Evolutionary conservation across 2,797 vertebrate genomes (phyloP), one percentile per base, ranked within the genome.

Genomic region (Notamacropus eugenii): DNA sequence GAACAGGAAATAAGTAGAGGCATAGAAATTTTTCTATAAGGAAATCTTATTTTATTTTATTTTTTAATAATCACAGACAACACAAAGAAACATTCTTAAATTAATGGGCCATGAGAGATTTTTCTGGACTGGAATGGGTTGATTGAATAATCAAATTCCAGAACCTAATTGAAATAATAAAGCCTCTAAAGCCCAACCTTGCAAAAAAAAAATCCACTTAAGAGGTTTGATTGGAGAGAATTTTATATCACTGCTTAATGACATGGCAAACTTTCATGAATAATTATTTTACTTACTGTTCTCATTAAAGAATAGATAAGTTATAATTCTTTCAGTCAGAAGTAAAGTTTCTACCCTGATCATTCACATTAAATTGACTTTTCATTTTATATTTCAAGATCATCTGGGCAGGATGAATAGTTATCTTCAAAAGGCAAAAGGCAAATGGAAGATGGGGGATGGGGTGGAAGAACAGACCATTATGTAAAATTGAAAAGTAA

Each of bases 111-210:
- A 90, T 96, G 96, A 98, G 62, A 98, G 93, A 97, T 95, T 98
- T 93, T 98, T 97, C 62, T 96, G 31, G 29, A 97, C 11, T 97
- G 94, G 98, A 98, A 82, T 87, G 97, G 90, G 93, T 96, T 98
- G 97, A 98, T 97, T 98, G 96, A 98, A 98, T 98, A 98, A 98
- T 98, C 96, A 98, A 97, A 98, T 97, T 98, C 96, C 95, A 97
- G 96, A 62, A 57, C 40, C 59, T 98, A 98, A 98, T 98, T 96
- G 97, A 98, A 98, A 98, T 96, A 98, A 98, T 98, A 98, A 98
- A 96, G 46, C 95, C 97, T 96, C 97, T 95, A 97, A 97, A 97
- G 59, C 58, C 27, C 96, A 98, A 97, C 55, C 55, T 98, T 97
- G 67, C 11, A 96, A 97, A 97, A 97, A 97, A 97, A 1, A 96